phyloP scores from a whole-genome alignment of 2,113 vertebrate genomes.

The Oxygymnocypris stewartii region DNA sequence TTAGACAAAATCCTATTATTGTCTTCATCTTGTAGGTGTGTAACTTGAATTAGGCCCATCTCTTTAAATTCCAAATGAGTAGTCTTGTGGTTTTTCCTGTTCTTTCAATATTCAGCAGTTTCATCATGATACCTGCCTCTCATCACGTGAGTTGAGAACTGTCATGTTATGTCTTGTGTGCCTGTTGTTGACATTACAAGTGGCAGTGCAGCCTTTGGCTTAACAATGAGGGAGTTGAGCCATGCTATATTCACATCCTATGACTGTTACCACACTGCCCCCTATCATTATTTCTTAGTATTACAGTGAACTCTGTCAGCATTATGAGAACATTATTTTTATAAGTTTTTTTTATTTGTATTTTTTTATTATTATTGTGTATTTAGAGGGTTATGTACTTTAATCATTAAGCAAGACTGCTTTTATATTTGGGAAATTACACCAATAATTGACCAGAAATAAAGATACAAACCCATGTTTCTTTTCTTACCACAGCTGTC shows the following conservation, averaged over 20 bases:
- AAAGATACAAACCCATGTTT: neutral
- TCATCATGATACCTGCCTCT: neutral
- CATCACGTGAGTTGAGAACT: neutral
- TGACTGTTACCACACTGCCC: constrained; percentile 48
- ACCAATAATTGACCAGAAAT: neutral
- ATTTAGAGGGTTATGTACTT: constrained; percentile 22
- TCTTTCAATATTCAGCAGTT: neutral
- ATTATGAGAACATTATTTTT: neutral
- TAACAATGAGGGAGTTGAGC: constrained; percentile 5
- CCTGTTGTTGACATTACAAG: neutral
- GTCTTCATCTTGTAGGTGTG: neutral
- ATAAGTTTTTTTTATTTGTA: too few relatives aligned
- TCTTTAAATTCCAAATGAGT: constrained; percentile 11
- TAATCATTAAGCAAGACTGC: neutral
- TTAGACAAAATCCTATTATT: neutral
- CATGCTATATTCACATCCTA: neutral
- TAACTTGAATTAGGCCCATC: neutral
- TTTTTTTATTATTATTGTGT: neutral
- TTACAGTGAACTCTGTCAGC: constrained; percentile 32
- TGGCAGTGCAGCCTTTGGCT: constrained; percentile 16
- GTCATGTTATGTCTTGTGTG: constrained; percentile 33
- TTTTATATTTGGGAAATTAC: neutral
- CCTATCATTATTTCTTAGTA: constrained; percentile 45
- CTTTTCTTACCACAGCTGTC: too few relatives aligned
- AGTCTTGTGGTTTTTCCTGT: neutral